Evolutionary conservation across 2,797 vertebrate genomes (phyloP).

Genomic region (Hydrophis major): DNA sequence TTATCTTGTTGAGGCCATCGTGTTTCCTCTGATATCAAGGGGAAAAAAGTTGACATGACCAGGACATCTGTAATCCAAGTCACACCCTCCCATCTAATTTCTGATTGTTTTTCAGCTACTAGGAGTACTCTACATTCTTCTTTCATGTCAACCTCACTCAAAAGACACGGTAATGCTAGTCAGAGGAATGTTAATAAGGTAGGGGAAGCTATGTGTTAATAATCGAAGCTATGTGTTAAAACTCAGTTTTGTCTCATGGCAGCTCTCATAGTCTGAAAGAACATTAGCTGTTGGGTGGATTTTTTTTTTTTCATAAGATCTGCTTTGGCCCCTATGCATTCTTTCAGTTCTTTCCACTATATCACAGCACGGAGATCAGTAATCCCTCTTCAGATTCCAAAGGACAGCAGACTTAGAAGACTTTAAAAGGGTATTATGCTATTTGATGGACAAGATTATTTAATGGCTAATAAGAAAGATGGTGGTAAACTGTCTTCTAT

Average conservation of each 20-base stretch:
- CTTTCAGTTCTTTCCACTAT: background rate
- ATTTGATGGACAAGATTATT: background rate
- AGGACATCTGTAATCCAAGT: background rate
- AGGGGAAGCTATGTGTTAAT: background rate
- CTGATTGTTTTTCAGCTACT: background rate
- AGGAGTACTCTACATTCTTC: background rate
- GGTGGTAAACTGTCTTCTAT: background rate
- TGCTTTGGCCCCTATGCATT: background rate
- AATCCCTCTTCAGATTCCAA: background rate
- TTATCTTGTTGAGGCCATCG: background rate
- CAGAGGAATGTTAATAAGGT: background rate
- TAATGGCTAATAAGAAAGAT: background rate
- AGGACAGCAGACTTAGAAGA: background rate
- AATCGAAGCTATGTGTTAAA: background rate
- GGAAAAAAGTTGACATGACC: background rate
- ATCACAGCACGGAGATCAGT: background rate
- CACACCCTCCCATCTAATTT: background rate
- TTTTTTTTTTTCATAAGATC: background rate
- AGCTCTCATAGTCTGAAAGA: background rate
- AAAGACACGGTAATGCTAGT: background rate
- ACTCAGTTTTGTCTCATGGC: background rate
- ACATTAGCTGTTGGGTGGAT: background rate
- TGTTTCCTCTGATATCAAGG: background rate
- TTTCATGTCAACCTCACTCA: background rate
- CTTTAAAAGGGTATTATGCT: background rate